Evolutionary conservation across 2,113 vertebrate genomes (phyloP), one percentile per base, ranked within the genome.

Genomic region (Myrmophylax atrothorax): DNA sequence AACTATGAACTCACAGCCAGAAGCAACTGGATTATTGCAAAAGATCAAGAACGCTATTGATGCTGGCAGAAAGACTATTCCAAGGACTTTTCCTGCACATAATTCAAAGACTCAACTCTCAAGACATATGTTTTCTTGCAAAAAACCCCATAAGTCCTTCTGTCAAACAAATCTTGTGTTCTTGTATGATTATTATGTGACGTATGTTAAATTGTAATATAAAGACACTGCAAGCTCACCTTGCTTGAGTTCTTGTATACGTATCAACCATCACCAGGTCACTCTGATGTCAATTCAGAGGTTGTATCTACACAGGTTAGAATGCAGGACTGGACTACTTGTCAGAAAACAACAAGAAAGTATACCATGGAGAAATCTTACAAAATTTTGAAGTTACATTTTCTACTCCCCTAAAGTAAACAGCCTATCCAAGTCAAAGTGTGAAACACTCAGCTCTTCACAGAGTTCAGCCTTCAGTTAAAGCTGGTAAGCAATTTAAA

Each of bases 11-110:
- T 83, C 37, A 66, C 42, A 93, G 83, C 82, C 79, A 91, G 66
- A 84, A 96, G 90, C 70, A 96, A 89, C 56, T 56, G 59, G 46
- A 87, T 66, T 81, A 76, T 56, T 90, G 84, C 74, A 90, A 91
- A 93, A 89, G 69, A 53, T 37, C 46, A 49, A 52, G 85, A 81
- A 80, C 0, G 5, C 33, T 75, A 81, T 9, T n/a, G 29, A 42
- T 31, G 42, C 8, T 7, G 31, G 74, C 7, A 6, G 49, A 52
- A n/a, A 49, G 31, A 59, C 44, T 83, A 63, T 87, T 94, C 73
- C 63, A 70, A 62, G 75, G 84, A 85, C 60, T 84, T 44, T 46
- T 72, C 83, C 60, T 85, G 60, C 69, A 83, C 6, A 9, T 73
- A 79, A 49, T 64, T 91, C 82, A 49, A 46, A 19, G 50, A 64